Base-by-base conservation (phyloP, 2,797 vertebrate species). In the Chaetophractus vellerosus region DNA sequence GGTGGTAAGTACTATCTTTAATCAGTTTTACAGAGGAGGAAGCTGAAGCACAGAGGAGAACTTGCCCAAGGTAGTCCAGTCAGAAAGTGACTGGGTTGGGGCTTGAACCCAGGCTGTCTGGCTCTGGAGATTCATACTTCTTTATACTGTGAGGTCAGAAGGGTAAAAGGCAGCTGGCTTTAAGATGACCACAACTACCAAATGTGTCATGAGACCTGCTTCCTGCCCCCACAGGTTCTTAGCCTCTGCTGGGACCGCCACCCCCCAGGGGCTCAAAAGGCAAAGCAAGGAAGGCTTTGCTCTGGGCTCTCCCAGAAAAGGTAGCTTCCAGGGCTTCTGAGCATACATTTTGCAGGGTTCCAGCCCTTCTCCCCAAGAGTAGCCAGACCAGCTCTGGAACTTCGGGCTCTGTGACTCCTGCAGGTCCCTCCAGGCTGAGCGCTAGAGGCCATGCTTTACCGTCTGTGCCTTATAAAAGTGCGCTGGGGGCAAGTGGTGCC, bases 401-500 rank as follows among this genome's bases (percentile, higher is more conserved):
- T 4, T 9, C 66, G 33, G 23, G 33, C 19, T 26, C 59, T n/a
- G 72, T 7, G 4, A 24, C 9, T 15, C 48, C 28, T 24, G 1
- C 0, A 15, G 83, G 9, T 10, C 66, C 14, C 45, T 71, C 52
- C 28, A 52, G 41, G 26, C 24, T 74, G 71, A 18, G 14, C 6
- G 4, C 38, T 72, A 52, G 52, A 52, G 16, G 52, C 52, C 52
- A 52, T 18, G 52, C 52, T 52, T 74, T 28, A 28, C 45, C 8
- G 31, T 76, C 74, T 50, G 4, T 33, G 31, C 50, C 31, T 78
- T 61, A 36, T 55, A 68, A 15, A 52, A 52, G 64, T 3, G 2
- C 10, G 0, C 41, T 4, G 26, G 1, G 45, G 45, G 33, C 31
- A 48, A 1, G 11, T 0, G 0, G 48, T 15, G 2, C n/a, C 38